Percentiles rank a stretch among this genome's conserved stretches.
phyloP scores from a whole-genome alignment of 2,797 vertebrate species.

The Lepilemur ruficaudatus region DNA sequence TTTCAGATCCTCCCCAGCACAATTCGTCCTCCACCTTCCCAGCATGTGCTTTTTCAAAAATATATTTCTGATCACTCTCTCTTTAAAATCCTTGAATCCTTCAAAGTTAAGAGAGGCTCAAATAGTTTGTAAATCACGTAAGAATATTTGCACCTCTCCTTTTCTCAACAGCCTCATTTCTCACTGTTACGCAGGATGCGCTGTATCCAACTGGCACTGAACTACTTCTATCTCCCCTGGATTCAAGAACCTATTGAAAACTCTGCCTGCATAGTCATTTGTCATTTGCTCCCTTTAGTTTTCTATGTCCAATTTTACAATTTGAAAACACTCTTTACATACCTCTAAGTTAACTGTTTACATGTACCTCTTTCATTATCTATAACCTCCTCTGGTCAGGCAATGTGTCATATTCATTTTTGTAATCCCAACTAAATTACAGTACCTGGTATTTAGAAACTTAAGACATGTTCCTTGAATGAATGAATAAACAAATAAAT shows the following conservation, averaged over 20 bases:
- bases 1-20: background rate
- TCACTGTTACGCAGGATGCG: background rate
- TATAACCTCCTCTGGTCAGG: background rate
- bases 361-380: background rate
- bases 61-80: background rate
- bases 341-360: background rate
- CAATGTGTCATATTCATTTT: background rate
- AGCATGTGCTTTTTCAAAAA: background rate
- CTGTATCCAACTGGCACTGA: background rate
- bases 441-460: background rate
- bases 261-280: background rate
- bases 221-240: background rate
- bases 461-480: slow-evolving; percentile 6
- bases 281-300: background rate
- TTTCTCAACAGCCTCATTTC: background rate
- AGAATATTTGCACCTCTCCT: background rate
- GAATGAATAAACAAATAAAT: background rate
- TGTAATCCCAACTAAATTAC: background rate
- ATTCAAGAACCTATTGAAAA: background rate
- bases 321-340: background rate
- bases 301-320: background rate
- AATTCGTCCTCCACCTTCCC: background rate
- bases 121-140: no score
- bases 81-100: background rate
- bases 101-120: background rate